These are phyloP conservation scores for Nyctalus aviator DNA, from an alignment of 2,797 vertebrate species.

Conservation along the genomic window DNA sequence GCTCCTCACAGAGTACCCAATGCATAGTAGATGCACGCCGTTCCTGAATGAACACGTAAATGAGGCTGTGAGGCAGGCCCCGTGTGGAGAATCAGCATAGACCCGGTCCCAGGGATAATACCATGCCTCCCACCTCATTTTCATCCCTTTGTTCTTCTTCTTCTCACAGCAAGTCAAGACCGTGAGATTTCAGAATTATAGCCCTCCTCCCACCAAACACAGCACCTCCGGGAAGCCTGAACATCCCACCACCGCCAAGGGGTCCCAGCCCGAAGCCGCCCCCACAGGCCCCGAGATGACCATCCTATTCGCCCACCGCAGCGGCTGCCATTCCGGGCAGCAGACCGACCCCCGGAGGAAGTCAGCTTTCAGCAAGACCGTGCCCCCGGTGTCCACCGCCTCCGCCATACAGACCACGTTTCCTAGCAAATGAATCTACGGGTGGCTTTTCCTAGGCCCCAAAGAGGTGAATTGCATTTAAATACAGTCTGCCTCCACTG, in stretches of 20 bases:
- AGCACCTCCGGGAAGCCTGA: constrained; percentile 83
- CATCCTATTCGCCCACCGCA: constrained; percentile 90
- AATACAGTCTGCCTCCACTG: constrained; percentile 67
- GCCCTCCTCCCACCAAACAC: constrained; percentile 90
- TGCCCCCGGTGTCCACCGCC: constrained; percentile 83
- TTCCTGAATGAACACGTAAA: not conserved
- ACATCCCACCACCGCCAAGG: constrained; percentile 81
- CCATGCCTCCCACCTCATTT: not conserved
- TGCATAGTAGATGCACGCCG: not conserved
- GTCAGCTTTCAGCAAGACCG: constrained; percentile 85
- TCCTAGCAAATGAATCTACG: constrained; percentile 90
- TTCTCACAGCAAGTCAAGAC: constrained; percentile 93
- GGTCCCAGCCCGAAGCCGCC: constrained; percentile 87
- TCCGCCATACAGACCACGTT: constrained; percentile 86
- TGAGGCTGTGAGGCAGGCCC: not conserved
- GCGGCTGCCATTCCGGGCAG: constrained; percentile 87
- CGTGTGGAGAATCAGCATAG: not conserved
- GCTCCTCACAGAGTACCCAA: not conserved
- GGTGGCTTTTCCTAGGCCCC: constrained; percentile 83
- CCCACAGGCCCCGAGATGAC: constrained; percentile 84
- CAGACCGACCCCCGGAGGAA: constrained; percentile 91
- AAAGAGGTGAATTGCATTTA: constrained; percentile 71
- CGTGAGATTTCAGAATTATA: constrained; percentile 95
- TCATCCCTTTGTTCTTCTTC: constrained; percentile 51
- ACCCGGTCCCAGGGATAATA: not conserved